A percentile compares a stretch with the other conserved stretches of the same genome.
These are phyloP conservation scores for Melanargia galathea DNA, from an alignment of 2,888 invertebrate species.

Conservation along the genomic window DNA sequence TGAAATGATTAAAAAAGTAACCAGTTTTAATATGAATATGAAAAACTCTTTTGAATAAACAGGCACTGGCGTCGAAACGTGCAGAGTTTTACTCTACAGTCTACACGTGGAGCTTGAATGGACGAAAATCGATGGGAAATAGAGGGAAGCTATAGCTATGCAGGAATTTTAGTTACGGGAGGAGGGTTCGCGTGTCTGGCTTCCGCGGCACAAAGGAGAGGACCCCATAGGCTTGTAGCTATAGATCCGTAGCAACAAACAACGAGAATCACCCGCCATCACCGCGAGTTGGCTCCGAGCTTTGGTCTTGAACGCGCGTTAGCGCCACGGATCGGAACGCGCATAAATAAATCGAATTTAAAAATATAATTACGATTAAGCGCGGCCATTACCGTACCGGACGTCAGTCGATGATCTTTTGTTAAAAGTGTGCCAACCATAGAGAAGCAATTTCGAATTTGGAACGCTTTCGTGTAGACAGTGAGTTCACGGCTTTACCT, in stretches of 20 bases:
- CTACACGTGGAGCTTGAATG: slow-evolving; percentile 38
- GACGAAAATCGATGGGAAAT: slow-evolving; percentile 51
- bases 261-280: slow-evolving; percentile 54
- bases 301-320: slow-evolving; percentile 76
- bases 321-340: slow-evolving; percentile 58
- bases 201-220: slow-evolving; percentile 71
- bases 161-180: slow-evolving; percentile 50
- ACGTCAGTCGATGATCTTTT: slow-evolving; percentile 28
- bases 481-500: slow-evolving; percentile 54
- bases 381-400: slow-evolving; percentile 27
- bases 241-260: slow-evolving; percentile 58
- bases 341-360: slow-evolving; percentile 43
- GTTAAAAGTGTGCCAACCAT: slow-evolving; percentile 35
- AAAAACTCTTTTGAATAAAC: slow-evolving; percentile 3
- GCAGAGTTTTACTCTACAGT: slow-evolving; percentile 22
- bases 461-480: slow-evolving; percentile 40
- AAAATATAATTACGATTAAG: slow-evolving; percentile 38
- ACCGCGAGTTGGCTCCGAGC: slow-evolving; percentile 75
- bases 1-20: slow-evolving; percentile 21
- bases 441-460: slow-evolving; percentile 33
- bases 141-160: slow-evolving; percentile 56
- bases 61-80: slow-evolving; percentile 10
- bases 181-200: slow-evolving; percentile 76
- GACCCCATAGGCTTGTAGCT: slow-evolving; percentile 64
- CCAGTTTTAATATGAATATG: slow-evolving; percentile 6